Evolutionary conservation across 2,113 vertebrate species (phyloP), one percentile per base, ranked within the genome.

Genomic region (Picathartes gymnocephalus): DNA sequence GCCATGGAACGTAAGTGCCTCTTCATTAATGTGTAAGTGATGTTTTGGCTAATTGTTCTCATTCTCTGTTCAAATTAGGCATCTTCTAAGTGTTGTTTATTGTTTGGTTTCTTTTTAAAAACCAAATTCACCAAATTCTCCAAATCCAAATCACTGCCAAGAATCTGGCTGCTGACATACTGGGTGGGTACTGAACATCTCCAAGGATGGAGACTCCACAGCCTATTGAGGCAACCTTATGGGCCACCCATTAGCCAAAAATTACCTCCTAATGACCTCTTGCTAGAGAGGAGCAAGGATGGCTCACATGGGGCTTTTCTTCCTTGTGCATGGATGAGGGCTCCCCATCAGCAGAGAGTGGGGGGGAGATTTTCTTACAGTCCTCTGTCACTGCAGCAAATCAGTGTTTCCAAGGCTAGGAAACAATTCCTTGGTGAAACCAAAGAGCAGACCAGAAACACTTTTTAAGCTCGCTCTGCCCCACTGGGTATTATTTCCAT

Each of bases 41-140:
- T 86, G 74, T 68, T 94, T 77, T 72, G 78, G 71, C 69, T 96
- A 88, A 92, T 96, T 93, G 79, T 80, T 94, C 79, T 45, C 40
- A 42, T 90, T 88, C 91, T 77, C 81, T 62, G 39, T 66, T 93
- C 72, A 44, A 81, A 83, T 74, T 20, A 86, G 64, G 51, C 42
- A 31, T 62, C 71, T 83, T 77, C 8, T 23, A 68, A 90, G 13
- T 15, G 42, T 13, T 79, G 45, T 61, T 95, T 62, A 11, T 85
- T 77, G 70, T 94, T 90, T 86, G 51, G 60, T 56, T 70, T 93
- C 24, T 61, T 83, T 42, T 37, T 28, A 57, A 88, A 89, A 94
- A 45, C 12, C 68, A n/a, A 17, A 73, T 80, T 90, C 39, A 45
- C 12, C 68, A n/a, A 17, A 73, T 80, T 92, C 39, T 81, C 56